phyloP scores from a whole-genome alignment of 1,140 invertebrate genomes.

The Ceratitis capitata region DNA sequence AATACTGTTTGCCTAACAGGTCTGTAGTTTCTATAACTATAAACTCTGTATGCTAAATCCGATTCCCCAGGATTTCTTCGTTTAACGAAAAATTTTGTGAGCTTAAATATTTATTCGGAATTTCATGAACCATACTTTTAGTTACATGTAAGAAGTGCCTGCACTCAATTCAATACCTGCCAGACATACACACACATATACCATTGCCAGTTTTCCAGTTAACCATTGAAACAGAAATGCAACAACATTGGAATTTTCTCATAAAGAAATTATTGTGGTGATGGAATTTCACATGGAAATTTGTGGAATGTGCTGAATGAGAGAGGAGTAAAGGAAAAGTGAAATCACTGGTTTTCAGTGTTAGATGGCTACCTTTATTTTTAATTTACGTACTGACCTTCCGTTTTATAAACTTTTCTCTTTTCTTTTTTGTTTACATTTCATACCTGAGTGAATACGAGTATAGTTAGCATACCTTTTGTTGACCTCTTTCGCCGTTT shows the following conservation, averaged over 20 bases:
- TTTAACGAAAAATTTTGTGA: too few species aligned
- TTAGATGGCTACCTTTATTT: not conserved
- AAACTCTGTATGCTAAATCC: too few species aligned
- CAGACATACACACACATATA: not conserved
- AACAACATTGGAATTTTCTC: slow-evolving; percentile 26
- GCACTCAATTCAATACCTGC: not conserved
- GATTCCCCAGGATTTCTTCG: too few species aligned
- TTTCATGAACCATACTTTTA: too few species aligned
- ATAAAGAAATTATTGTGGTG: slow-evolving; percentile 38
- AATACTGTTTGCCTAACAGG: too few species aligned
- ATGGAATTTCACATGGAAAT: slow-evolving; percentile 9
- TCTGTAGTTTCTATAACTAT: too few species aligned
- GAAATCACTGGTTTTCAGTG: not conserved
- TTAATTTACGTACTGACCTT: not conserved
- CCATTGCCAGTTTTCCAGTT: not conserved
- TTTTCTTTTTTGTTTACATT: not conserved
- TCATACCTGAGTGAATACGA: not conserved
- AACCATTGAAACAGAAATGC: not conserved
- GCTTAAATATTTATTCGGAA: too few species aligned
- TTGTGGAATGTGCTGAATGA: not conserved
- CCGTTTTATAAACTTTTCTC: not conserved
- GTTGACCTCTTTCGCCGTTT: not conserved
- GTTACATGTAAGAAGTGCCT: too few species aligned
- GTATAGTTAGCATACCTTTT: not conserved
- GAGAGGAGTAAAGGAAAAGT: not conserved